Evolutionary conservation across 2,888 invertebrate genomes (phyloP).

Genomic region (Diaperis boleti): DNA sequence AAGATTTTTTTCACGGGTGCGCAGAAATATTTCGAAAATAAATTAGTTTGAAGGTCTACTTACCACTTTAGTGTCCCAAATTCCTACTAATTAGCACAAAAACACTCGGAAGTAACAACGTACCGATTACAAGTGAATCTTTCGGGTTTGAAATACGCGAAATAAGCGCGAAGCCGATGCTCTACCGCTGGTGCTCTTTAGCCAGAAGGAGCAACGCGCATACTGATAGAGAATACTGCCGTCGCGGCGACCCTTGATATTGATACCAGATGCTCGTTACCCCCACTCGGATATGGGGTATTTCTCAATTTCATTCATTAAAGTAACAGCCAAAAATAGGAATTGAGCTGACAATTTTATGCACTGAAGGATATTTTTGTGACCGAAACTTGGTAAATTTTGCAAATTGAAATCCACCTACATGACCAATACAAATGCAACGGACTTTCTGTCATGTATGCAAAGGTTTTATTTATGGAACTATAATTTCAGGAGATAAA

Average conservation of each 20-base stretch:
- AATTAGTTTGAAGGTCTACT: too few species aligned
- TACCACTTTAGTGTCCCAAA: too few species aligned
- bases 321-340: neutral
- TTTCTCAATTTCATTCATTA: constrained; percentile 3
- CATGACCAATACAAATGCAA: too few species aligned
- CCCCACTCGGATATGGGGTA: constrained; percentile 28
- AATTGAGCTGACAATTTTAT: too few species aligned
- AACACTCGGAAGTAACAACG: neutral
- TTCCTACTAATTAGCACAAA: constrained; percentile 1
- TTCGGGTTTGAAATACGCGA: constrained; percentile 2
- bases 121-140: neutral
- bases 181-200: constrained; percentile 11
- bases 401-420: too few species aligned
- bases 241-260: constrained; percentile 39
- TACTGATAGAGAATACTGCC: constrained; percentile 39
- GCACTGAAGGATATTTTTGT: too few species aligned
- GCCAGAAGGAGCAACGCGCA: constrained; percentile 38
- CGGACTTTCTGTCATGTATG: too few species aligned
- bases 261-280: constrained; percentile 28
- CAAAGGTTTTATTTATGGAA: too few species aligned
- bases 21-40: too few species aligned
- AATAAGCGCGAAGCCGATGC: constrained; percentile 13
- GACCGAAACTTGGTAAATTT: too few species aligned
- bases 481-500: too few species aligned
- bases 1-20: too few species aligned